Conservation (phyloP, 2,888 invertebrate genomes). For the Tipula vernalis region DNA sequence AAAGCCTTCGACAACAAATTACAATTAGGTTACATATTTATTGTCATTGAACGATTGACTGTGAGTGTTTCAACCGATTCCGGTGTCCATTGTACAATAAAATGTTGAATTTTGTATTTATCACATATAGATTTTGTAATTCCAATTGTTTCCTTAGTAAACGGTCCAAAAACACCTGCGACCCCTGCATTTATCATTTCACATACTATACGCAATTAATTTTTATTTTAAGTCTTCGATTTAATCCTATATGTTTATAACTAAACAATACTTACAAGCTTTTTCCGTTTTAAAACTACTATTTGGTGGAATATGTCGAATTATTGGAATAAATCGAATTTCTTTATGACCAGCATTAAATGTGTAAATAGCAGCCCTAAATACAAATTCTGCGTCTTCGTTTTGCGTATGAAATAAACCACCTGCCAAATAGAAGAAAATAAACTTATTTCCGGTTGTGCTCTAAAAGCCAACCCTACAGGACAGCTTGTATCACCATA, state of each 20-base stretch:
- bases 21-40: constrained; percentile 61
- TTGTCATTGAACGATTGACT: constrained; percentile 39
- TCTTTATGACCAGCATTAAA: constrained; percentile 31
- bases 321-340: constrained; percentile 28
- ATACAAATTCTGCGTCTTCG: constrained; percentile 44
- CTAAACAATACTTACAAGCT: constrained; percentile 23
- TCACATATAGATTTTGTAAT: constrained; percentile 44
- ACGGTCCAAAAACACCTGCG: constrained; percentile 60
- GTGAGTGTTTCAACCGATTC: constrained; percentile 36
- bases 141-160: constrained; percentile 29
- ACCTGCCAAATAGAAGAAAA: constrained; percentile 21
- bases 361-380: constrained; percentile 40
- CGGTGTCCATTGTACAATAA: constrained; percentile 45
- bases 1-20: constrained; percentile 54
- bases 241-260: not conserved
- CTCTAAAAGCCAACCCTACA: too few species aligned
- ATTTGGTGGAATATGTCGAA: constrained; percentile 26
- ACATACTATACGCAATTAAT: constrained; percentile 42
- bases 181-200: constrained; percentile 49
- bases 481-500: too few species aligned
- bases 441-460: not conserved
- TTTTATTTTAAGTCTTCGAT: not conserved
- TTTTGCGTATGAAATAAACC: constrained; percentile 41
- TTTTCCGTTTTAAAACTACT: constrained; percentile 33
- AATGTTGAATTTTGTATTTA: constrained; percentile 48